Conservation (phyloP, 2,797 vertebrate genomes). For the Melanogrammus aeglefinus region DNA sequence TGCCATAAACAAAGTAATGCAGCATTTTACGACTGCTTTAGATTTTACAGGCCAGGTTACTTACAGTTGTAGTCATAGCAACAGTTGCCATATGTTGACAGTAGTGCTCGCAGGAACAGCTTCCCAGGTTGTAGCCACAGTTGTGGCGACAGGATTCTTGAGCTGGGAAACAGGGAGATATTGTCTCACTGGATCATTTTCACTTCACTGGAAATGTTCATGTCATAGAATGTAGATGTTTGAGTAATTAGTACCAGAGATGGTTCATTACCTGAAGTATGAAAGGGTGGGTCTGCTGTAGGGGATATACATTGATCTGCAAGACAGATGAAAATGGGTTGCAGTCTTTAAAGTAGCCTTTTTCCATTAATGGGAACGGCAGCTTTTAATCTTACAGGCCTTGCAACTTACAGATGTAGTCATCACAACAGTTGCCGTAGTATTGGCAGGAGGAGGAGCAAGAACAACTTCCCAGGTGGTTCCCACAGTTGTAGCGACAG, state of each 20-base stretch:
- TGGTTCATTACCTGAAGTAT: too few relatives aligned
- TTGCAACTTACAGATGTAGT: slow-evolving; percentile 49
- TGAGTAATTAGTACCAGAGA: too few relatives aligned
- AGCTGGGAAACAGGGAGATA: slow-evolving; percentile 5
- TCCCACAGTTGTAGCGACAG: background rate
- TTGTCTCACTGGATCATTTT: too few relatives aligned
- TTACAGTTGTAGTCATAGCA: slow-evolving; percentile 56
- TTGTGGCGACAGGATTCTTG: slow-evolving; percentile 38
- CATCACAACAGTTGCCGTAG: slow-evolving; percentile 58
- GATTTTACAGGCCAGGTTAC: slow-evolving; percentile 10
- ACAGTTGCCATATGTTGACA: slow-evolving; percentile 57
- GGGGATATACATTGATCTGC: too few relatives aligned
- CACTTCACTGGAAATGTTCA: too few relatives aligned
- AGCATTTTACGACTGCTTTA: background rate
- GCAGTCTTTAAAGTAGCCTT: too few relatives aligned
- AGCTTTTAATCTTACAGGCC: background rate
- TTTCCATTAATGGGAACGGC: too few relatives aligned
- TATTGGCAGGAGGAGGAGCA: slow-evolving; percentile 49
- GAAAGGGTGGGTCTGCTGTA: too few relatives aligned
- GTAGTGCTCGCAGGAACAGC: slow-evolving; percentile 53
- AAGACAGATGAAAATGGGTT: too few relatives aligned
- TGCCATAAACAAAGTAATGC: background rate
- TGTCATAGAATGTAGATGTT: too few relatives aligned
- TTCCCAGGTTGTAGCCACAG: slow-evolving; percentile 31
- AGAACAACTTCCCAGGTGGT: slow-evolving; percentile 44